Evolutionary conservation across 2,888 invertebrate genomes (phyloP).

Genomic region (Hirtodrosophila confusa): DNA sequence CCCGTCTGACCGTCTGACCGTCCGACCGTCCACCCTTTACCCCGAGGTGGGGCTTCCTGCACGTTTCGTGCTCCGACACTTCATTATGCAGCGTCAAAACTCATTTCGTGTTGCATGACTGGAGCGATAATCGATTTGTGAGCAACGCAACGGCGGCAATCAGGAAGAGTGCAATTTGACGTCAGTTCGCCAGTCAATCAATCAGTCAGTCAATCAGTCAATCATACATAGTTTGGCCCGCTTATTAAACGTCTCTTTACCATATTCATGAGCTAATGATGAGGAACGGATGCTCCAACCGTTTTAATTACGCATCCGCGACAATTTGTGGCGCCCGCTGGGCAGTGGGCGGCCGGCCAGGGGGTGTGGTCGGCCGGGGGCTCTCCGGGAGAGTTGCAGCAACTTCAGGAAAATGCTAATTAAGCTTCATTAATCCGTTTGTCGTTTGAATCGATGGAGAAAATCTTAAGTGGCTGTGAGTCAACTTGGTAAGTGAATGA

Average conservation of each 20-base stretch:
- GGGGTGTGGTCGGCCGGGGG: background rate
- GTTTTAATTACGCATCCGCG: conserved; percentile 66
- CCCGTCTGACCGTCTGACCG: too few species aligned
- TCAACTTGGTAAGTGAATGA: conserved; percentile 23
- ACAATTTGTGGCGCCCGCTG: conserved; percentile 35
- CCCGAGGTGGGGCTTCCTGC: conserved; percentile 13
- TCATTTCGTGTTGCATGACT: conserved; percentile 68
- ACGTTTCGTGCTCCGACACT: conserved; percentile 25
- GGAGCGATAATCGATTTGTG: conserved; percentile 67
- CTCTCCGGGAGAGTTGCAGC: conserved; percentile 23
- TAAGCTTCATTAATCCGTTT: conserved; percentile 67
- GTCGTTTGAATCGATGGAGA: conserved; percentile 43
- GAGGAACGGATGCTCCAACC: conserved; percentile 64
- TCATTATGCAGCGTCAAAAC: conserved; percentile 56
- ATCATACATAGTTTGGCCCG: conserved; percentile 24
- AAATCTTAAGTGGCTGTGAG: conserved; percentile 28
- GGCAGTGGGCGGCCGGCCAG: conserved; percentile 7
- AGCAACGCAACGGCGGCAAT: conserved; percentile 46
- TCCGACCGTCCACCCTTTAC: too few species aligned
- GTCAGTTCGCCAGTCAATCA: conserved; percentile 49
- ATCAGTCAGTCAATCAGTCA: conserved; percentile 35
- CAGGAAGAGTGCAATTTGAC: conserved; percentile 72
- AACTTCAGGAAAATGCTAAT: conserved; percentile 68
- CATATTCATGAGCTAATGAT: conserved; percentile 63
- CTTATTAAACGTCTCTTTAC: conserved; percentile 46